Base-by-base conservation (phyloP, 2,113 vertebrate species). In the Xenopus laevis region DNA sequence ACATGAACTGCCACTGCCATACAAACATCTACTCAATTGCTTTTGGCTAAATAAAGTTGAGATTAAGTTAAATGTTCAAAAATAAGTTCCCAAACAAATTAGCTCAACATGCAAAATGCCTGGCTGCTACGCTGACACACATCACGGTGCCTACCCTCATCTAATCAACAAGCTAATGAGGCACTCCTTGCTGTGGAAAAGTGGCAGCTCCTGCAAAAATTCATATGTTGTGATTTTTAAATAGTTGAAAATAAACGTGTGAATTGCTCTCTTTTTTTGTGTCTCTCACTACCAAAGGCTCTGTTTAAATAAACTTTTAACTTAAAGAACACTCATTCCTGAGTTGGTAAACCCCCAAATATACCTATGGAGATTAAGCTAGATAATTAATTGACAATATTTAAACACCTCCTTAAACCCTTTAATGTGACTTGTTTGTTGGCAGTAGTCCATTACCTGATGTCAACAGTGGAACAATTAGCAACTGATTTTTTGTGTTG, bases 161-260 rank as follows among this genome's bases (percentile, higher is more conserved):
- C 46, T 72, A 68, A 68, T 68, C 53, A 71, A 72, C 71, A 62
- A 58, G 65, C 65, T 62, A 68, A 78, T 55, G 55, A 77, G 62
- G 55, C 55, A 40, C 33, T 40, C 33, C 33, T 71, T 67, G 53
- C 58, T 78, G 62, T 66, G 63, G 63, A 20, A 78, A 67, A 71
- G 17, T 50, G 46, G 57, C 69, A 71, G 55, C 66, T 71, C 15
- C 18, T 71, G 55, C 71, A 72, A 59, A 66, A 67, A 66, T 16
- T 72, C 44, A 67, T 61, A 60, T 67, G 64, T 66, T 74, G 52
- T 30, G 52, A 60, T 66, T 60, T 40, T 71, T 33, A 62, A 52
- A 71, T 27, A 17, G 10, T 59, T 40, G 2, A 9, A 40, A 40
- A 40, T 40, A 40, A 40, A 40, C 6, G 33, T 40, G 33, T 9